These are phyloP conservation scores for Euwallacea fornicatus DNA, from an alignment of 1,140 invertebrate genomes.

Conservation along the genomic window DNA sequence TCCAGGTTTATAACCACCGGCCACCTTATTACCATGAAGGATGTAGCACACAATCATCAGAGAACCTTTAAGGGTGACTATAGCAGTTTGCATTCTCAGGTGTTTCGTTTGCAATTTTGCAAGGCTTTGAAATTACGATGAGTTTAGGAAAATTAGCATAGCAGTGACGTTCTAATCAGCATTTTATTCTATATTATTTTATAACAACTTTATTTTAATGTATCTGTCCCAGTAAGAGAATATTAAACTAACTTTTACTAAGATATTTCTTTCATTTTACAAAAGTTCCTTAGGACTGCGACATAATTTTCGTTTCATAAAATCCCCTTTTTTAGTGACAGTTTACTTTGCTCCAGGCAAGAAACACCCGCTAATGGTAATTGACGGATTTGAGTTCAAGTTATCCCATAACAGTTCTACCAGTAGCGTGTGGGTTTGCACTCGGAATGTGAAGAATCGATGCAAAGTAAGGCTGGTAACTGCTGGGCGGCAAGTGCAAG, in stretches of 20 bases:
- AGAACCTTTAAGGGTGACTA: slow-evolving; percentile 20
- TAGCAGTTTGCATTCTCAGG: slow-evolving; percentile 1
- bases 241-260: too few species aligned
- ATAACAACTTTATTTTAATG: too few species aligned
- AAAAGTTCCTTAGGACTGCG: too few species aligned
- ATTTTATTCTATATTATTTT: too few species aligned
- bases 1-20: slow-evolving; percentile 19
- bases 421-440: slow-evolving; percentile 28
- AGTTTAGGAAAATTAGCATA: too few species aligned
- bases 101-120: neutral
- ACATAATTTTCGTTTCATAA: too few species aligned
- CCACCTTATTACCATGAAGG: slow-evolving; percentile 12
- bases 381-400: slow-evolving; percentile 40
- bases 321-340: slow-evolving; percentile 20
- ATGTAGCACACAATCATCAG: slow-evolving; percentile 8
- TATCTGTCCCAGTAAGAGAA: too few species aligned
- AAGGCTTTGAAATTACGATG: neutral
- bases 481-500: slow-evolving; percentile 19
- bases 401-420: slow-evolving; percentile 15
- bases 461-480: slow-evolving; percentile 33
- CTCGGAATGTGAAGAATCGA: slow-evolving; percentile 24
- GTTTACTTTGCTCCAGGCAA: slow-evolving; percentile 41
- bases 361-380: slow-evolving; percentile 40
- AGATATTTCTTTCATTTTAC: too few species aligned
- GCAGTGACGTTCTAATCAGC: too few species aligned